A percentile compares a stretch with the other conserved stretches of the same genome.
These are phyloP conservation scores for Lates japonicus DNA, from an alignment of 2,797 vertebrate species.

Conservation along the genomic window DNA sequence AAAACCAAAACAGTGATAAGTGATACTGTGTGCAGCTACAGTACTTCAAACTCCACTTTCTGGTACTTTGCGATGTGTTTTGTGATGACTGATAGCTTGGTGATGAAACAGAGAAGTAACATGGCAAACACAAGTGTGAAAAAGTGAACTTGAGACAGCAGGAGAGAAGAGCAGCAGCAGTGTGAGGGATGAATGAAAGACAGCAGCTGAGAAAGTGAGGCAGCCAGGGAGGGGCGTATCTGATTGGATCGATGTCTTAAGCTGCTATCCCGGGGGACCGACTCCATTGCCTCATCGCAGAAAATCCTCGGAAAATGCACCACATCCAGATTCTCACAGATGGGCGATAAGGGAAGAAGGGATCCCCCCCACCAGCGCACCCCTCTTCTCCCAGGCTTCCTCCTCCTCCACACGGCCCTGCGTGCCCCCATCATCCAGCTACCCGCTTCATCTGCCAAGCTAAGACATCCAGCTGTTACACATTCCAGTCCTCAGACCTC, in stretches of 20 bases:
- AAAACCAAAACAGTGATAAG: neutral
- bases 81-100: neutral
- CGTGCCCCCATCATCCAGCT: conserved; percentile 57
- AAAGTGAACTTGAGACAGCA: neutral
- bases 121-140: neutral
- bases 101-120: neutral
- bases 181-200: conserved; percentile 48
- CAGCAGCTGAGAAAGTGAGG: conserved; percentile 64
- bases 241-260: conserved; percentile 53
- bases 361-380: neutral
- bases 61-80: neutral
- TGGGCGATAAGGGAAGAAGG: conserved; percentile 32
- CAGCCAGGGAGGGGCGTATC: conserved; percentile 27
- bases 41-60: neutral
- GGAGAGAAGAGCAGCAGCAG: conserved; percentile 19
- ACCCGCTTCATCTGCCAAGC: conserved; percentile 65
- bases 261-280: conserved; percentile 35
- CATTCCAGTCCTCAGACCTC: conserved; percentile 78
- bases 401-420: conserved; percentile 54
- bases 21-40: neutral
- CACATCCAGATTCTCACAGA: conserved; percentile 79
- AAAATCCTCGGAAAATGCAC: conserved; percentile 66
- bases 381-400: conserved; percentile 10
- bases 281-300: conserved; percentile 64
- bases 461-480: conserved; percentile 75